Percentiles rank a stretch among this genome's conserved stretches.
These are phyloP conservation scores for Speoplatyrhinus poulsoni DNA, from an alignment of 2,113 vertebrate genomes.

Conservation along the genomic window DNA sequence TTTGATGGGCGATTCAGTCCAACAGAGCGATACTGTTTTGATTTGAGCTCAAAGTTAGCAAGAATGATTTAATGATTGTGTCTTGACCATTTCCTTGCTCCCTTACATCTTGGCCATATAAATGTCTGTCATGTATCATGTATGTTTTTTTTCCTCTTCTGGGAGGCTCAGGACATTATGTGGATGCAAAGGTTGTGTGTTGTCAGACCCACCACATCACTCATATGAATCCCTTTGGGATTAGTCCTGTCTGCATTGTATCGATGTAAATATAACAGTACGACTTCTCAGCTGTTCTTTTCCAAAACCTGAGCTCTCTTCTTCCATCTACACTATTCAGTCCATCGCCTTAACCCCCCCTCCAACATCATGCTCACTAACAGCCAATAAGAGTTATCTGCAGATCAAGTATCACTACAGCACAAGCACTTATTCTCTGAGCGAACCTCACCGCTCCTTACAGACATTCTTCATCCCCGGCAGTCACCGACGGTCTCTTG, in stretches of 20 bases:
- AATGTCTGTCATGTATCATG: not conserved
- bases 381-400: slow-evolving; percentile 82
- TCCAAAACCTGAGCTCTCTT: slow-evolving; percentile 76
- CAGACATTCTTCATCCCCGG: slow-evolving; percentile 72
- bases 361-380: slow-evolving; percentile 9
- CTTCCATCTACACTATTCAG: slow-evolving; percentile 72
- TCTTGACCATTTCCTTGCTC: slow-evolving; percentile 25
- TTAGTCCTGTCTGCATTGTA: slow-evolving; percentile 66
- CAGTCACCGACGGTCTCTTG: slow-evolving; percentile 72
- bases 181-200: slow-evolving; percentile 68
- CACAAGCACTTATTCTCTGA: slow-evolving; percentile 72
- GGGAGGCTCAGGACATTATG: slow-evolving; percentile 53
- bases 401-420: slow-evolving; percentile 87
- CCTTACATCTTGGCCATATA: slow-evolving; percentile 10
- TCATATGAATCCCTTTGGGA: slow-evolving; percentile 23
- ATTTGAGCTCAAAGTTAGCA: no score
- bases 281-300: slow-evolving; percentile 75
- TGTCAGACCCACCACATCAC: slow-evolving; percentile 10
- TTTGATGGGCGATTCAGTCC: no score
- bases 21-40: no score
- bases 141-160: not conserved
- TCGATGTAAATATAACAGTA: slow-evolving; percentile 86
- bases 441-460: slow-evolving; percentile 63
- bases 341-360: slow-evolving; percentile 74
- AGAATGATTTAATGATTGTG: slow-evolving; percentile 21